Percentiles rank a stretch among this genome's conserved stretches.
These are phyloP conservation scores for Aspidiotus destructor DNA, from an alignment of 2,888 invertebrate species.

Conservation along the genomic window DNA sequence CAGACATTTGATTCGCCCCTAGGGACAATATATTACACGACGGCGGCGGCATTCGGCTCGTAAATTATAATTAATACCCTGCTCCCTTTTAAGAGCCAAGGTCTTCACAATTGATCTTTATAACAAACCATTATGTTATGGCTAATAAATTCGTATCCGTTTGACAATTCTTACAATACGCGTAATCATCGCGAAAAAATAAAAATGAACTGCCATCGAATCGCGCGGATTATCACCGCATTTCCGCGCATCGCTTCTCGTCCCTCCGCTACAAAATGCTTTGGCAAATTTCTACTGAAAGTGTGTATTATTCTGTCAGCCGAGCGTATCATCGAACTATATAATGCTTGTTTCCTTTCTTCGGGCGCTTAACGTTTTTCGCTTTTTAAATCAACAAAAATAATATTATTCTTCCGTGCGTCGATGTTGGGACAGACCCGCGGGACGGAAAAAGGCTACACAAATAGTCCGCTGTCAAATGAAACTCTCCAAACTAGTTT, in stretches of 20 bases:
- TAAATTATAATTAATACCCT: conserved; percentile 38
- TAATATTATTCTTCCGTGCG: too few relatives aligned
- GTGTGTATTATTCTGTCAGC: conserved; percentile 26
- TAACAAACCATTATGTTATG: conserved; percentile 37
- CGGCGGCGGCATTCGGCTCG: conserved; percentile 33
- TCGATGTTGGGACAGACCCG: too few relatives aligned
- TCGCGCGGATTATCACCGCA: conserved; percentile 19
- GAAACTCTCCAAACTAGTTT: too few relatives aligned
- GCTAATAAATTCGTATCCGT: conserved; percentile 37
- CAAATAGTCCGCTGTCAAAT: too few relatives aligned
- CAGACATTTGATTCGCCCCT: conserved; percentile 32
- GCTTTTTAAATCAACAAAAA: too few relatives aligned
- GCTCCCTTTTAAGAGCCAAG: conserved; percentile 31
- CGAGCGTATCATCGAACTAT: conserved; percentile 14
- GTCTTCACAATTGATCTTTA: conserved; percentile 32
- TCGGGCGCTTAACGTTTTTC: too few relatives aligned
- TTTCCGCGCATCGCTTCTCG: conserved; percentile 9
- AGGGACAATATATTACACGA: conserved; percentile 30
- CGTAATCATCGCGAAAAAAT: conserved; percentile 30
- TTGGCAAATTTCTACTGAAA: conserved; percentile 13
- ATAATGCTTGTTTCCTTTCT: conserved; percentile 1
- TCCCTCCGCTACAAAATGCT: conserved; percentile 34
- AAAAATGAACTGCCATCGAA: conserved; percentile 30
- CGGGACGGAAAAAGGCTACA: too few relatives aligned
- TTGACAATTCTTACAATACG: conserved; percentile 36